Evolutionary conservation across 2,888 invertebrate genomes (phyloP).

Genomic region (Pseudoips prasinana): DNA sequence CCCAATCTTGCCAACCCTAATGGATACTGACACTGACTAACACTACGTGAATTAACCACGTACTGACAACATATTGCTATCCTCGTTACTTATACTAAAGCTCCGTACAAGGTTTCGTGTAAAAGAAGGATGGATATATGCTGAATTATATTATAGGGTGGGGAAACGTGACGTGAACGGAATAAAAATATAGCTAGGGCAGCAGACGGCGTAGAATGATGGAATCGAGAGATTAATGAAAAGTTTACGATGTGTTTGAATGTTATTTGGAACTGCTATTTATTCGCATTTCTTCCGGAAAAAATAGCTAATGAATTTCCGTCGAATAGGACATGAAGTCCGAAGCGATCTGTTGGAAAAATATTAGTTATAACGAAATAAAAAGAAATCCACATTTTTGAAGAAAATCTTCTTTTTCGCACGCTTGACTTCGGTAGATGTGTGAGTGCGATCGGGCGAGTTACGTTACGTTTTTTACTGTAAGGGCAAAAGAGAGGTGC

Average conservation of each 20-base stretch:
- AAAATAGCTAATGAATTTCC: too few species aligned
- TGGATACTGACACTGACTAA: slow-evolving; percentile 24
- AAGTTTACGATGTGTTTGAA: slow-evolving; percentile 13
- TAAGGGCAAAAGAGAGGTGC: too few species aligned
- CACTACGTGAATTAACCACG: slow-evolving; percentile 23
- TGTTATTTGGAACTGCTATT: slow-evolving; percentile 14
- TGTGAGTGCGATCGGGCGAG: too few species aligned
- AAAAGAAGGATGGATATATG: slow-evolving; percentile 32
- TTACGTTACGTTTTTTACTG: too few species aligned
- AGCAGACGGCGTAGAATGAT: slow-evolving; percentile 39
- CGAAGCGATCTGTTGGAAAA: too few species aligned
- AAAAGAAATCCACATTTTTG: too few species aligned
- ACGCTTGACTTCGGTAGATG: too few species aligned
- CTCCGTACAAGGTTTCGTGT: slow-evolving; percentile 11
- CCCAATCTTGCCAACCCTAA: slow-evolving; percentile 28
- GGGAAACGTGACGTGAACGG: slow-evolving; percentile 47
- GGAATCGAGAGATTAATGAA: slow-evolving; percentile 34
- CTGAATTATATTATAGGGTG: slow-evolving; percentile 35
- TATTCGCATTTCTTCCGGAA: background rate
- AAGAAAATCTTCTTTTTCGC: too few species aligned
- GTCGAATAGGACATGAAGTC: too few species aligned
- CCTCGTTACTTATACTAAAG: slow-evolving; percentile 42
- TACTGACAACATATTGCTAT: slow-evolving; percentile 30
- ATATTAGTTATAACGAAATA: too few species aligned
- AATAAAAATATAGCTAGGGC: slow-evolving; percentile 52